Percentiles rank a stretch among this genome's conserved stretches.
phyloP scores from a whole-genome alignment of 2,113 vertebrate species.

The Empidonax traillii region DNA sequence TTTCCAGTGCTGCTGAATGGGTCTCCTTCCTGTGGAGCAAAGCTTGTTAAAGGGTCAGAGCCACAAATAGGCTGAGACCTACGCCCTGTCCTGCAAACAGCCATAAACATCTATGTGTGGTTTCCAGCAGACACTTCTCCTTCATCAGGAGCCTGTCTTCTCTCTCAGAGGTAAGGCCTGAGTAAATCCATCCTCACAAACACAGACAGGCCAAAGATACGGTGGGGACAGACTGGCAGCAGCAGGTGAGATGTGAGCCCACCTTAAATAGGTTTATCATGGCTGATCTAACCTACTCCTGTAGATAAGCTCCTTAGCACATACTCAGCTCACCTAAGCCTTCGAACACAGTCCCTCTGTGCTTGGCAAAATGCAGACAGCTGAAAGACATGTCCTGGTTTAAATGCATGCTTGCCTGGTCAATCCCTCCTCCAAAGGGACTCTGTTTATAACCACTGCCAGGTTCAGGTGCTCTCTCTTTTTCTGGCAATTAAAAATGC shows the following conservation, averaged over 20 bases:
- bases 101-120: accelerated
- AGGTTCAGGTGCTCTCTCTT: neutral
- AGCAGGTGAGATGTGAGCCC: neutral
- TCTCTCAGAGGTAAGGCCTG: neutral
- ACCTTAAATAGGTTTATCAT: neutral
- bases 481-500: neutral
- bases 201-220: neutral
- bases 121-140: neutral
- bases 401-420: neutral
- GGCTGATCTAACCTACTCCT: neutral
- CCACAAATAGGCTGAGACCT: neutral
- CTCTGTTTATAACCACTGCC: accelerated
- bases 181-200: neutral
- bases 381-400: neutral
- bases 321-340: neutral
- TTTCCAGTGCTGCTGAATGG: neutral
- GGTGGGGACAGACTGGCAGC: neutral
- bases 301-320: neutral
- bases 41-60: neutral
- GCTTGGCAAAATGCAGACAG: neutral
- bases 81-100: neutral
- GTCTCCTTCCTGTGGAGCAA: neutral
- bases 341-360: neutral
- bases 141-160: neutral
- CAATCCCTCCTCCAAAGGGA: neutral